Conservation (phyloP, 2,888 invertebrate species). For the Syrphus vitripennis region DNA sequence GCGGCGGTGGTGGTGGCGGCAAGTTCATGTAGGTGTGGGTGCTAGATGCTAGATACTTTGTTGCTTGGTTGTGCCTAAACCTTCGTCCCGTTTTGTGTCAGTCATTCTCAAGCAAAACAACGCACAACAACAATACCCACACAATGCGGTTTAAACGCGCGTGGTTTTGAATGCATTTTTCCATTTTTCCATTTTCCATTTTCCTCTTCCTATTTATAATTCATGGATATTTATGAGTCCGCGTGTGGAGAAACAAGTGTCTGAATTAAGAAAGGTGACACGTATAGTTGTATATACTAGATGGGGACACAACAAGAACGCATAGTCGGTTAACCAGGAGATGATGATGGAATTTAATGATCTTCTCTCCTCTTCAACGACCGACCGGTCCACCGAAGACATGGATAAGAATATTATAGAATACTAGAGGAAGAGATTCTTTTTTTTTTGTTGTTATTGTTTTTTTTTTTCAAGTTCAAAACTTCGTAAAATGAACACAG, state of each 20-base stretch:
- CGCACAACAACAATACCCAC: neutral
- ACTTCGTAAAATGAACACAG: neutral
- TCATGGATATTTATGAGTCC: conserved; percentile 69
- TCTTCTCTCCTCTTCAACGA: conserved; percentile 9
- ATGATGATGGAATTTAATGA: conserved; percentile 62
- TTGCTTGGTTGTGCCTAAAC: neutral
- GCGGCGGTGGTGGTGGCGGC: conserved; percentile 42
- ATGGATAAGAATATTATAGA: neutral
- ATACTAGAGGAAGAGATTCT: neutral
- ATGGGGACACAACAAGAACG: conserved; percentile 25
- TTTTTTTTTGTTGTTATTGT: neutral
- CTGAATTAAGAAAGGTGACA: conserved; percentile 69
- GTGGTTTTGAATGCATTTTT: conserved; percentile 29
- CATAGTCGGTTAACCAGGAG: conserved; percentile 47
- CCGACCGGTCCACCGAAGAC: too few relatives aligned
- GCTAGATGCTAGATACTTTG: neutral
- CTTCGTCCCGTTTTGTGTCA: conserved; percentile 6
- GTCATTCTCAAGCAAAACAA: neutral
- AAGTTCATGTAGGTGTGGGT: conserved; percentile 62
- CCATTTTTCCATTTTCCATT: neutral
- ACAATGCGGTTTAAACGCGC: conserved; percentile 5
- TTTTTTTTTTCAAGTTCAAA: neutral
- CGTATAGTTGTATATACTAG: conserved; percentile 38
- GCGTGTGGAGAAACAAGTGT: conserved; percentile 62
- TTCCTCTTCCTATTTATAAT: conserved; percentile 23